A percentile compares a stretch with the other conserved stretches of the same genome.
These are phyloP conservation scores for Elgonia sp. DNA, from an alignment of 2,888 invertebrate species.

Conservation along the genomic window DNA sequence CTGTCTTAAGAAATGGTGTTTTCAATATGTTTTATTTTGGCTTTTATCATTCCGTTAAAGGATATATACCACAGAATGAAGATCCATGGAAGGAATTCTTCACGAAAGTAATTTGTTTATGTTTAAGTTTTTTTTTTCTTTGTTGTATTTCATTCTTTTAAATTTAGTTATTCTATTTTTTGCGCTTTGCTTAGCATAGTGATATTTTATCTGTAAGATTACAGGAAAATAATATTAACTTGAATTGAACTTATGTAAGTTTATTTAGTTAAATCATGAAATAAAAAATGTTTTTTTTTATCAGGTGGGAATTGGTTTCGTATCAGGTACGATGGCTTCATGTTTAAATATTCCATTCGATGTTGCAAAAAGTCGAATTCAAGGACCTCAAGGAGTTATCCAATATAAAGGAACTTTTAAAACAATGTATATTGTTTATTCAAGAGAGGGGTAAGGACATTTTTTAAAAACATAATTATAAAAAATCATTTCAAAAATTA, in stretches of 20 bases:
- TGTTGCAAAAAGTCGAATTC: slow-evolving; percentile 97
- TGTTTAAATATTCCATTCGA: slow-evolving; percentile 97
- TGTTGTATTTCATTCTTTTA: no score
- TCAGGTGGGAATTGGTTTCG: slow-evolving; percentile 91
- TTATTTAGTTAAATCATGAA: no score
- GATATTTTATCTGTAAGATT: no score
- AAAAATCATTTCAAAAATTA: no score
- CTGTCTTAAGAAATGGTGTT: slow-evolving; percentile 95
- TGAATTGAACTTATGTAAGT: not conserved
- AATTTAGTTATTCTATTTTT: not conserved
- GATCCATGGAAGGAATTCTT: slow-evolving; percentile 91
- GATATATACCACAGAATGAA: slow-evolving; percentile 90
- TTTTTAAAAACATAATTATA: no score
- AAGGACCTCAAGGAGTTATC: slow-evolving; percentile 94
- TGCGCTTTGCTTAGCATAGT: no score
- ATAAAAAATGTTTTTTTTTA: no score
- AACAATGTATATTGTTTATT: slow-evolving; percentile 92
- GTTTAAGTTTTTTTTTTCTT: not conserved
- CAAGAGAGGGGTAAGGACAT: slow-evolving; percentile 95
- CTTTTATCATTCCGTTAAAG: slow-evolving; percentile 97
- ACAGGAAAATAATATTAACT: not conserved
- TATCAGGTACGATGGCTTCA: slow-evolving; percentile 95
- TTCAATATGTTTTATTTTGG: slow-evolving; percentile 98
- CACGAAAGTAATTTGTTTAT: slow-evolving; percentile 88
- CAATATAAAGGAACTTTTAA: slow-evolving; percentile 93